Base-by-base conservation (phyloP, 2,888 invertebrate species). In the Alentia gelatinosa region DNA sequence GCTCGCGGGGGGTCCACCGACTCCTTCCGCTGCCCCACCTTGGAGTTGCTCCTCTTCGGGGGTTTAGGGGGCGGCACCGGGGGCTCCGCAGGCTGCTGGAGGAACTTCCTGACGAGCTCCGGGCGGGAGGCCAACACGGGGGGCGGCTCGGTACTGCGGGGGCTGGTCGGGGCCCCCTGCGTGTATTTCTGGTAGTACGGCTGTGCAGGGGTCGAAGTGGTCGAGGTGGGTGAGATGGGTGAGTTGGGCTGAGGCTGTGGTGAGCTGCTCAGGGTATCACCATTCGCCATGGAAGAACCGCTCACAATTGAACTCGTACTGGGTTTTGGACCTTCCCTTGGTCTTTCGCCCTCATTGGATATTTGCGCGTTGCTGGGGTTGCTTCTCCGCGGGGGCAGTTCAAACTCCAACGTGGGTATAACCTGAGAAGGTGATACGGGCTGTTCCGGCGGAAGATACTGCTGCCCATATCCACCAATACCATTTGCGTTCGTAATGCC, bases 61-160 rank as follows among this genome's bases (percentile, higher is more conserved):
- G 15, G 19, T 30, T 37, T 30, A 15, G 79, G 79, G 3, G 40
- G 83, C 83, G 19, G 23, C 75, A 30, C 5, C n/a, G 75, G 75
- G 7, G 39, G 15, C 40, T 35, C 83, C 12, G 83, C n/a, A 3
- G 23, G 15, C 9, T 19, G 12, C 39, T 83, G 1, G 37, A 40
- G 33, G 37, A 83, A 40, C 83, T 83, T 83, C 40, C 23, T 83
- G 7, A 83, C 9, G 37, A 83, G 83, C 23, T 35, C 40, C 15
- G 83, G 83, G 4, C 83, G 15, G 83, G 83, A 83, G 39, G 39
- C 83, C 12, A 83, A 26, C 23, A 83, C 83, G 1, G 83, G 83
- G 39, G 83, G 83, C 19, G 35, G 39, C 1, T 56, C 56, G 23
- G 19, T n/a, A 56, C 56, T 56, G 3, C 83, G 15, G 39, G 83